Evolutionary conservation across 2,888 invertebrate species (phyloP).

Genomic region (Pasiphila rectangulata): DNA sequence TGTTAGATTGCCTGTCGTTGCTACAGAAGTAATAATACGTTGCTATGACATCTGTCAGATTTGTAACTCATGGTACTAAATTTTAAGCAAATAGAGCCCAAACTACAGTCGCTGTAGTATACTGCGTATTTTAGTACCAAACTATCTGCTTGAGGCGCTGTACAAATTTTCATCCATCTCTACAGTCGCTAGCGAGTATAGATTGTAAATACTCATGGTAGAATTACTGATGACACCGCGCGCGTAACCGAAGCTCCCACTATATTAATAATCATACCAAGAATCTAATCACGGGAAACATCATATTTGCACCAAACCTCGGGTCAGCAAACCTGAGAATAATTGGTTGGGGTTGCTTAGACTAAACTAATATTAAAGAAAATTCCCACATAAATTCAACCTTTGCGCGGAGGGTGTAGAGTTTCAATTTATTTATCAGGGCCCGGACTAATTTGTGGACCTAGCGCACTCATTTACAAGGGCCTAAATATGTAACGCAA

Average conservation of each 20-base stretch:
- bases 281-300: slow-evolving; percentile 22
- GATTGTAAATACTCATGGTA: not conserved
- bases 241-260: slow-evolving; percentile 9
- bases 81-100: no score
- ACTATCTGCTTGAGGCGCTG: no score
- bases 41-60: no score
- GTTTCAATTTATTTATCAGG: slow-evolving; percentile 18
- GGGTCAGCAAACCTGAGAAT: slow-evolving; percentile 24
- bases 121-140: no score
- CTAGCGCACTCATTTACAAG: slow-evolving; percentile 28
- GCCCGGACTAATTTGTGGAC: slow-evolving; percentile 12
- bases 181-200: no score
- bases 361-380: slow-evolving; percentile 22
- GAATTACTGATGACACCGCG: slow-evolving; percentile 11
- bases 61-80: no score
- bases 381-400: slow-evolving; percentile 20
- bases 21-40: no score
- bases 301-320: slow-evolving; percentile 17
- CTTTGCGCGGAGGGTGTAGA: slow-evolving; percentile 12
- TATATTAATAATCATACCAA: slow-evolving; percentile 18
- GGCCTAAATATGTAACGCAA: slow-evolving; percentile 27
- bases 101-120: no score
- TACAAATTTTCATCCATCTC: no score
- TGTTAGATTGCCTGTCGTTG: no score
- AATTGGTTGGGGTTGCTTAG: slow-evolving; percentile 24